Conservation (phyloP, 2,888 invertebrate genomes). For the Drosophila leonis region DNA sequence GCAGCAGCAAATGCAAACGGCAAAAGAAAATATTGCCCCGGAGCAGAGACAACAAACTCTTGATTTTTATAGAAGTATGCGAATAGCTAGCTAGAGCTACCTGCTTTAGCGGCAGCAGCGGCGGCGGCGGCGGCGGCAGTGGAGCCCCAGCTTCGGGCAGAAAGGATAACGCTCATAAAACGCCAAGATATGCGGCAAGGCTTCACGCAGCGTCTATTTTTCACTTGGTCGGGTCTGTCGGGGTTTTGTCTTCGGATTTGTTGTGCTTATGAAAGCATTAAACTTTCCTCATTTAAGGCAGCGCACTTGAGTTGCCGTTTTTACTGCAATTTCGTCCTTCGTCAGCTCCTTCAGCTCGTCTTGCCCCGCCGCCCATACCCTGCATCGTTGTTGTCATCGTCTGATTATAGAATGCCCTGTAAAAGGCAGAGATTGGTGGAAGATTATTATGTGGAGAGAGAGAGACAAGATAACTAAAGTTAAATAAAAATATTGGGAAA, state of each 20-base stretch:
- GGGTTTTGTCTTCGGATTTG: constrained; percentile 75
- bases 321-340: constrained; percentile 77
- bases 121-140: constrained; percentile 20
- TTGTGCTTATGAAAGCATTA: constrained; percentile 82
- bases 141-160: constrained; percentile 18
- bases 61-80: constrained; percentile 72
- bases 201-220: constrained; percentile 77
- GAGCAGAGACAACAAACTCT: constrained; percentile 81
- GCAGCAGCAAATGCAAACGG: constrained; percentile 57
- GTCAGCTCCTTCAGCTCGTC: constrained; percentile 34
- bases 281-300: constrained; percentile 81
- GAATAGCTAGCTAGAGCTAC: constrained; percentile 29
- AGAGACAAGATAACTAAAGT: background rate
- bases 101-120: constrained; percentile 34
- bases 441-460: background rate
- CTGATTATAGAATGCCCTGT: constrained; percentile 60
- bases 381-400: constrained; percentile 44
- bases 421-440: background rate
- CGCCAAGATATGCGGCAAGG: constrained; percentile 72
- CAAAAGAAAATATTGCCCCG: constrained; percentile 76
- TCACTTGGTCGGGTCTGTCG: constrained; percentile 57
- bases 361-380: constrained; percentile 17
- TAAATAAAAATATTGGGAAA: background rate
- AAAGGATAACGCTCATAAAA: constrained; percentile 78
- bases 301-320: constrained; percentile 80